phyloP scores from a whole-genome alignment of 1,140 invertebrate genomes.

The Acromyrmex charruanus region DNA sequence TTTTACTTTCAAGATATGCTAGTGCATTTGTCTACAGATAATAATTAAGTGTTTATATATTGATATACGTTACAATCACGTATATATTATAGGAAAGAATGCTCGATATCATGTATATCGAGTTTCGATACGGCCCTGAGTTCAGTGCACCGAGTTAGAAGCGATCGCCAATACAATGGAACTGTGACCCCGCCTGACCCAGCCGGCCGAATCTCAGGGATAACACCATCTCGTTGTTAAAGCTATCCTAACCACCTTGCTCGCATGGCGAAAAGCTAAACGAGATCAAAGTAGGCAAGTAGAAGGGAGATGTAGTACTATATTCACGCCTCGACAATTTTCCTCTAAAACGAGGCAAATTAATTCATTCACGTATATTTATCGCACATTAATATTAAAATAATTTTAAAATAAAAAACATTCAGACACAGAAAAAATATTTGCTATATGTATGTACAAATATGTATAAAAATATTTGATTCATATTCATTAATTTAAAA shows the following conservation, averaged over 20 bases:
- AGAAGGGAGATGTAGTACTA: not conserved
- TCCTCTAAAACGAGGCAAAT: not conserved
- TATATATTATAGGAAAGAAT: not conserved
- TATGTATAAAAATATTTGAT: not conserved
- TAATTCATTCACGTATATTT: not conserved
- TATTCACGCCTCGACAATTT: slow-evolving; percentile 2
- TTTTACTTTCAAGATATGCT: not conserved
- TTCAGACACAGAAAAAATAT: not conserved
- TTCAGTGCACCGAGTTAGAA: slow-evolving; percentile 73
- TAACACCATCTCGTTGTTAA: slow-evolving; percentile 65
- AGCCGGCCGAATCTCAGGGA: slow-evolving; percentile 70
- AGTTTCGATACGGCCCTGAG: slow-evolving; percentile 65
- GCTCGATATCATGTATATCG: slow-evolving; percentile 1
- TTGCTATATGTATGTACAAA: not conserved
- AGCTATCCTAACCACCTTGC: slow-evolving; percentile 29
- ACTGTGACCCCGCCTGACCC: slow-evolving; percentile 69
- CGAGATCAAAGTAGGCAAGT: slow-evolving; percentile 1
- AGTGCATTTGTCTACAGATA: not conserved
- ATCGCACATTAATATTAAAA: not conserved
- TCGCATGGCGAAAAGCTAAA: slow-evolving; percentile 17
- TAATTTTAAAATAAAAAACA: not conserved
- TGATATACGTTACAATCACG: not conserved
- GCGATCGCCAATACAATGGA: slow-evolving; percentile 67
- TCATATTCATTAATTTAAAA: not conserved
- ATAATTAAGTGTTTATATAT: slow-evolving; percentile 18